Percentiles rank a stretch among this genome's conserved stretches.
Evolutionary conservation across 2,113 vertebrate species (phyloP).

Genomic region (Entosphenus tridentatus): DNA sequence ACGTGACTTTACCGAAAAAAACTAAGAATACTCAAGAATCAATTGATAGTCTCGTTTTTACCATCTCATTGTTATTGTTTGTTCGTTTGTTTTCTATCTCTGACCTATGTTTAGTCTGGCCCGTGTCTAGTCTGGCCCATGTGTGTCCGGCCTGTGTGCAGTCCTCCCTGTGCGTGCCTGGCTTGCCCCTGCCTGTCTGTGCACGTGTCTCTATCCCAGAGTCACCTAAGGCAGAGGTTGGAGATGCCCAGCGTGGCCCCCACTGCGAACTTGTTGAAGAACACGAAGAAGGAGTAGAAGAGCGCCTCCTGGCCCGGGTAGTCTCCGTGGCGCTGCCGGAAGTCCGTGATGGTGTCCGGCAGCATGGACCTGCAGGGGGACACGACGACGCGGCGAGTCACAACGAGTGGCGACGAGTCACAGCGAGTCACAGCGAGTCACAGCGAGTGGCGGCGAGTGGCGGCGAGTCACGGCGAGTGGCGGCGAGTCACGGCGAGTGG

Average conservation of each 20-base stretch:
- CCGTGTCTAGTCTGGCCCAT: background rate
- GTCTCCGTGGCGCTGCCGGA: constrained; percentile 18
- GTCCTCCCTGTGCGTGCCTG: background rate
- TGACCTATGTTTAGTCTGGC: background rate
- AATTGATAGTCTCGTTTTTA: background rate
- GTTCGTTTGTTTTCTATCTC: background rate
- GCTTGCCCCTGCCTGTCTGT: background rate
- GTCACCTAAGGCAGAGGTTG: constrained; percentile 32
- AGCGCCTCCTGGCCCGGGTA: constrained; percentile 28
- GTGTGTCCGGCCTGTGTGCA: background rate
- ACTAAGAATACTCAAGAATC: no score
- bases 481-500: no score
- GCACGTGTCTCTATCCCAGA: background rate
- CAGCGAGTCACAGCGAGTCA: no score
- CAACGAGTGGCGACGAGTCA: no score
- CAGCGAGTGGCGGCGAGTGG: no score
- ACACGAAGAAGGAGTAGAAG: constrained; percentile 34
- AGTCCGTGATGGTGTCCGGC: constrained; percentile 32
- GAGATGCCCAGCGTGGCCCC: constrained; percentile 29
- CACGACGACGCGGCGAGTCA: no score
- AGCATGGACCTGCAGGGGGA: constrained; percentile 29
- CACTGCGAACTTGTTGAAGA: constrained; percentile 37
- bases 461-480: no score
- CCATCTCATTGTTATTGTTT: background rate
- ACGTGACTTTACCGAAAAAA: no score